A percentile compares a stretch with the other conserved stretches of the same genome.
phyloP scores from a whole-genome alignment of 2,888 invertebrate species.

The Epirrita christyi region DNA sequence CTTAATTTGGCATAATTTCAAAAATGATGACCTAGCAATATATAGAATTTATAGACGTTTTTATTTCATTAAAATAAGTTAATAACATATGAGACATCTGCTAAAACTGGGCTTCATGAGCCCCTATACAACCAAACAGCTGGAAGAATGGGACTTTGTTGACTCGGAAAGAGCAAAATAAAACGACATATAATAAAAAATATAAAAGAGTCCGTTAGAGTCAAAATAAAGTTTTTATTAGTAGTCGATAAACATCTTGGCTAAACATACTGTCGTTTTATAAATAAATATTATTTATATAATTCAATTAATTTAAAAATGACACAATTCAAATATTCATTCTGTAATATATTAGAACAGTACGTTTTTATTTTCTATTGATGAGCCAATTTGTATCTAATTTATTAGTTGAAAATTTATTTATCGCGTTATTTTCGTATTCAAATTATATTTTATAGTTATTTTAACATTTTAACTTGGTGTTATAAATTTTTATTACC shows the following conservation, averaged over 20 bases:
- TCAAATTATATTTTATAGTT: background rate
- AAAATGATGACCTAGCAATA: no score
- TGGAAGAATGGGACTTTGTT: constrained; percentile 6
- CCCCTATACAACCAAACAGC: constrained; percentile 15
- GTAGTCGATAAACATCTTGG: background rate
- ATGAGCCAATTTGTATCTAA: constrained; percentile 11
- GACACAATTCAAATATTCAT: background rate
- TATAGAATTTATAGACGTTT: no score
- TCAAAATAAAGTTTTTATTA: background rate
- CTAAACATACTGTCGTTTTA: no score
- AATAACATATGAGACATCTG: constrained; percentile 14
- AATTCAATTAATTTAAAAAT: background rate
- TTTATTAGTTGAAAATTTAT: constrained; percentile 3
- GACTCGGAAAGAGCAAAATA: no score
- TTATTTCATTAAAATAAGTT: no score
- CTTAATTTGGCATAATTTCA: no score
- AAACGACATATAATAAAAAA: no score
- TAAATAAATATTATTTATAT: background rate
- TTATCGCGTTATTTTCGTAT: constrained; percentile 2
- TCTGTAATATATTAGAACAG: background rate
- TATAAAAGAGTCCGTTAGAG: no score
- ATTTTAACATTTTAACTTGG: constrained; percentile 8
- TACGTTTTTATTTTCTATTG: background rate
- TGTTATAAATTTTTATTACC: constrained; percentile 6
- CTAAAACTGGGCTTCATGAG: constrained; percentile 3